Base-by-base conservation (phyloP, 2,888 invertebrate genomes). In the Drosophila anomelani region DNA sequence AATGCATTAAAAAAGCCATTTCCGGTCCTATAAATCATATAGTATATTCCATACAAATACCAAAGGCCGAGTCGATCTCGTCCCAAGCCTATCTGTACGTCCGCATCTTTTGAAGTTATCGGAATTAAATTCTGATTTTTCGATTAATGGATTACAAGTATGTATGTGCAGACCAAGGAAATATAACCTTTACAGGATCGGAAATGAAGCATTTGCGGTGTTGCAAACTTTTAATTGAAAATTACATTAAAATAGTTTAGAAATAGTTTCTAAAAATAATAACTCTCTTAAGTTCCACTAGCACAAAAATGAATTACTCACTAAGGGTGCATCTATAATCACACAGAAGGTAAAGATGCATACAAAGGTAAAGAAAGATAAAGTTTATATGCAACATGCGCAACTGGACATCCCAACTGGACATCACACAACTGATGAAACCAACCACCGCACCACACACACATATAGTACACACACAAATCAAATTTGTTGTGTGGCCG, bases 401-500 rank as follows among this genome's bases (percentile, higher is more conserved):
- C 26, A 47, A 10, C 10, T n/a, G n/a, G 47, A 15, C 26, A 4
- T 26, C 26, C 20, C 26, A 47, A 10, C 10, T n/a, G n/a, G 47
- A 15, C 26, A 4, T 26, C 26, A 26, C 44, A 23, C 15, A 67
- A 68, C 54, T 55, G 12, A 39, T 72, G 1, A 12, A 9, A 32
- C 54, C 60, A 36, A 53, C 69, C 66, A 6, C 41, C 39, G 38
- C 20, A 46, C 29, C 29, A 26, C 26, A 26, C 15, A 9, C 47
- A 53, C 39, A 15, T 9, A 61, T 34, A 20, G 20, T 20, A 53
- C 56, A 44, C 41, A 60, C 39, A 60, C 53, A 66, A 75, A 67
- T 66, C 55, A 60, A 60, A 60, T 74, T 51, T 75, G 60, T 57
- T 51, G 58, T 54, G 53, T 55, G 56, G 36, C 53, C 17, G 34